Conservation (phyloP, 2,888 invertebrate genomes). For the Capitulum mitella region DNA sequence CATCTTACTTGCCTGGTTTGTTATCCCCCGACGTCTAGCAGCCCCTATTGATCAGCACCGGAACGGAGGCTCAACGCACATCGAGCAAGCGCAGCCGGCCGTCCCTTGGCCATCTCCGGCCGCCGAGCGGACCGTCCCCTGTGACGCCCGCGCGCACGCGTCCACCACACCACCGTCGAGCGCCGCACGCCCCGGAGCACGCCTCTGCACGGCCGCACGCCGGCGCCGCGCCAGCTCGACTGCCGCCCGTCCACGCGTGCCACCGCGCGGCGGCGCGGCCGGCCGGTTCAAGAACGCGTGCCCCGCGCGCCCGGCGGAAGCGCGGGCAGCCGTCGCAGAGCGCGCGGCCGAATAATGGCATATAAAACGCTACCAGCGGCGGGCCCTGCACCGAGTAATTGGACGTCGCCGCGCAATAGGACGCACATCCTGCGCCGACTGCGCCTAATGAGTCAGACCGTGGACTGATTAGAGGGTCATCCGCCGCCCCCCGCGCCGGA, state of each 20-base stretch:
- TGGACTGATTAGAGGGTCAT: too few species aligned
- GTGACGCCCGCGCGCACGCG: background rate
- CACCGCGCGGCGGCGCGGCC: background rate
- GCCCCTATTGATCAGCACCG: too few species aligned
- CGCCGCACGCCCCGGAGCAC: background rate
- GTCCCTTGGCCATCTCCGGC: too few species aligned
- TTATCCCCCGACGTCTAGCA: too few species aligned
- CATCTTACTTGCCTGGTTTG: too few species aligned
- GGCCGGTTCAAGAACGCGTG: background rate
- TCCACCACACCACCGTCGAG: background rate
- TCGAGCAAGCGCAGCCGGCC: too few species aligned
- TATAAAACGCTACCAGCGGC: background rate
- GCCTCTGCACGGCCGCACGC: background rate
- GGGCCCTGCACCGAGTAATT: background rate
- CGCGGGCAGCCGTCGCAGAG: background rate
- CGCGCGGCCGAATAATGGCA: background rate
- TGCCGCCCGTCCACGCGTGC: conserved; percentile 6
- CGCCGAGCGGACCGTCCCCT: too few species aligned
- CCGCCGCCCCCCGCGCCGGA: too few species aligned
- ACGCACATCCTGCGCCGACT: background rate
- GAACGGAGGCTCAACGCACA: too few species aligned
- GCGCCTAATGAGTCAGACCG: too few species aligned
- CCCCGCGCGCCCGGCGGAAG: background rate
- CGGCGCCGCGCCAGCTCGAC: background rate
- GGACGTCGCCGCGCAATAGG: background rate